A percentile compares a stretch with the other conserved stretches of the same genome.
Evolutionary conservation across 2,797 vertebrate species (phyloP).

Genomic region (Pseudochromis fuscus): DNA sequence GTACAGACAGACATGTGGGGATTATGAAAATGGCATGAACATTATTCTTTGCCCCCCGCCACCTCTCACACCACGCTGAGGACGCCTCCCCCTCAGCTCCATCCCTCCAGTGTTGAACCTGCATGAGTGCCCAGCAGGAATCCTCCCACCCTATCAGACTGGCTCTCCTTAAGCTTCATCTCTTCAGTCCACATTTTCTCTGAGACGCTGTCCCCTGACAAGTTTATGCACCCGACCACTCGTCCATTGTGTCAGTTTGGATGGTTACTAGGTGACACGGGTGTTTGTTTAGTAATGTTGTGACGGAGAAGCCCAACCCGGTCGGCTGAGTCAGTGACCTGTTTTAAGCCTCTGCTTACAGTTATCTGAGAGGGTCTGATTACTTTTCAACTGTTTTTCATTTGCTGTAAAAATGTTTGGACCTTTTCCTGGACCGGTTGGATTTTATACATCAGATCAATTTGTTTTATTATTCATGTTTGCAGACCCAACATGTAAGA

Average conservation of each 20-base stretch:
- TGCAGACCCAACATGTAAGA: no score
- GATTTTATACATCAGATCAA: no score
- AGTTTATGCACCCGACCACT: constrained; percentile 2
- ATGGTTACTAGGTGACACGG: constrained; percentile 46
- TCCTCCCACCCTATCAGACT: constrained; percentile 34
- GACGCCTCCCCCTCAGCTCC: constrained; percentile 19
- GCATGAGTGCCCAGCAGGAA: constrained; percentile 61
- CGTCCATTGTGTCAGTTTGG: constrained; percentile 9
- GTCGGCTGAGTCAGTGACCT: no score
- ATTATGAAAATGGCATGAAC: constrained; percentile 40
- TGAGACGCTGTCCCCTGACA: constrained; percentile 19
- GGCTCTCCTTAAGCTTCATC: constrained; percentile 47
- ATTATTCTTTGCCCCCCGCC: constrained; percentile 26
- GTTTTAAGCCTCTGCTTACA: no score
- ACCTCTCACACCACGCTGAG: constrained; percentile 20
- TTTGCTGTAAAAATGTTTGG: no score
- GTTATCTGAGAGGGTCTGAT: no score
- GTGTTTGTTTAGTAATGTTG: constrained; percentile 41
- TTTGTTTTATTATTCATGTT: no score
- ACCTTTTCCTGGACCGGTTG: no score
- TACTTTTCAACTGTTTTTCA: no score
- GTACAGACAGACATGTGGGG: constrained; percentile 31
- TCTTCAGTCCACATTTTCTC: constrained; percentile 26
- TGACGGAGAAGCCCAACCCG: constrained; percentile 15
- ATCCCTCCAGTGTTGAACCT: constrained; percentile 31